Conservation (phyloP, 2,888 invertebrate genomes). For the Polietes domitor region DNA sequence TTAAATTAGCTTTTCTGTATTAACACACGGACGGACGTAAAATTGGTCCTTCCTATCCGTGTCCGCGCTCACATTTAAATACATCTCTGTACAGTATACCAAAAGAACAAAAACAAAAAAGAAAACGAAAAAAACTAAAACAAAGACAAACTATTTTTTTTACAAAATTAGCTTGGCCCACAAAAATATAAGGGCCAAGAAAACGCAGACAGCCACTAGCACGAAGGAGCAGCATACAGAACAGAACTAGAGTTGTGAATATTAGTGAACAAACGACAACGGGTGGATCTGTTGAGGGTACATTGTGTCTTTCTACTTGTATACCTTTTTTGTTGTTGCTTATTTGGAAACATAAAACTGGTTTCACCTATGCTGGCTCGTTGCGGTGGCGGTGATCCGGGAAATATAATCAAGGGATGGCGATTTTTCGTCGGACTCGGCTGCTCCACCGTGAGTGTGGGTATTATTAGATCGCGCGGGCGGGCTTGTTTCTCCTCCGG, state of each 20-base stretch:
- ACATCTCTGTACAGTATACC: too few species aligned
- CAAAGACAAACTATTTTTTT: neutral
- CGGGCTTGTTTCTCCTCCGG: conserved; percentile 73
- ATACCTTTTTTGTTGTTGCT: conserved; percentile 81
- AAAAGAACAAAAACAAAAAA: too few species aligned
- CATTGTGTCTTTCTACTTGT: conserved; percentile 70
- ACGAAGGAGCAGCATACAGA: neutral
- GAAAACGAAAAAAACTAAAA: neutral
- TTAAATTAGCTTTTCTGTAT: too few species aligned
- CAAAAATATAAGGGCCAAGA: neutral
- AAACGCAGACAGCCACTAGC: neutral
- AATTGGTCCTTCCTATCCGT: too few species aligned
- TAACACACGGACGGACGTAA: too few species aligned
- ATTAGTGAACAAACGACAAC: conserved; percentile 43
- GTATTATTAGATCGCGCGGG: conserved; percentile 84
- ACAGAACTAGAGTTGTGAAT: conserved; percentile 60
- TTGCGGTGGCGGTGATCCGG: conserved; percentile 84
- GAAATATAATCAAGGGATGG: conserved; percentile 80
- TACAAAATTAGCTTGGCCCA: neutral
- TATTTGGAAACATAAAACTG: conserved; percentile 79
- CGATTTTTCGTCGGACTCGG: conserved; percentile 85
- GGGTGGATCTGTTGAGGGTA: conserved; percentile 44
- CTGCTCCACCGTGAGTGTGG: conserved; percentile 85
- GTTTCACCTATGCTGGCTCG: conserved; percentile 79
- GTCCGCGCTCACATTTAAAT: too few species aligned